Evolutionary conservation across 2,888 invertebrate species (phyloP).

Genomic region (Spicauda simplicius): DNA sequence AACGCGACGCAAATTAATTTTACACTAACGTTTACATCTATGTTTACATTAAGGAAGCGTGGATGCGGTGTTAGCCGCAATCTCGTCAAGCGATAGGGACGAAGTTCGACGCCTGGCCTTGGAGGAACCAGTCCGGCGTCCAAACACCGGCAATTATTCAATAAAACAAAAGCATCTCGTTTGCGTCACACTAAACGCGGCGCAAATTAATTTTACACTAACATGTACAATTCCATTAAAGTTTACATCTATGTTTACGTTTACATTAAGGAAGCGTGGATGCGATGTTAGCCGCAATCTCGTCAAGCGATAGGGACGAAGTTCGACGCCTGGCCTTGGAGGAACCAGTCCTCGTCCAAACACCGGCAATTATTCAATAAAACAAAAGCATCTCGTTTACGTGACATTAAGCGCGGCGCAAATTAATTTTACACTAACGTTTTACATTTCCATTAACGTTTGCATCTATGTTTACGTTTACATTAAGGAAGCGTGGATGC

Average conservation of each 20-base stretch:
- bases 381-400: slow-evolving; percentile 81
- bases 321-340: slow-evolving; percentile 83
- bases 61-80: slow-evolving; percentile 34
- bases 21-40: no score
- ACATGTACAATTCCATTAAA: no score
- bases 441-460: no score
- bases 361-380: slow-evolving; percentile 84
- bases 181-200: slow-evolving; percentile 67
- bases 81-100: slow-evolving; percentile 56
- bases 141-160: slow-evolving; percentile 84
- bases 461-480: no score
- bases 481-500: no score
- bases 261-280: no score
- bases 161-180: slow-evolving; percentile 82
- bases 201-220: no score
- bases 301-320: slow-evolving; percentile 60
- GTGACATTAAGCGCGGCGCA: slow-evolving; percentile 61
- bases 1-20: no score
- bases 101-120: slow-evolving; percentile 84
- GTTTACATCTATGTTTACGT: no score
- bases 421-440: no score
- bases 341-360: slow-evolving; percentile 81
- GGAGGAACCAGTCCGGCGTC: slow-evolving; percentile 79
- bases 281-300: slow-evolving; percentile 40
- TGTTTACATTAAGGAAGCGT: no score